Evolutionary conservation across 2,113 vertebrate genomes (phyloP), one percentile per base, ranked within the genome.

Genomic region (Cyanoderma ruficeps): DNA sequence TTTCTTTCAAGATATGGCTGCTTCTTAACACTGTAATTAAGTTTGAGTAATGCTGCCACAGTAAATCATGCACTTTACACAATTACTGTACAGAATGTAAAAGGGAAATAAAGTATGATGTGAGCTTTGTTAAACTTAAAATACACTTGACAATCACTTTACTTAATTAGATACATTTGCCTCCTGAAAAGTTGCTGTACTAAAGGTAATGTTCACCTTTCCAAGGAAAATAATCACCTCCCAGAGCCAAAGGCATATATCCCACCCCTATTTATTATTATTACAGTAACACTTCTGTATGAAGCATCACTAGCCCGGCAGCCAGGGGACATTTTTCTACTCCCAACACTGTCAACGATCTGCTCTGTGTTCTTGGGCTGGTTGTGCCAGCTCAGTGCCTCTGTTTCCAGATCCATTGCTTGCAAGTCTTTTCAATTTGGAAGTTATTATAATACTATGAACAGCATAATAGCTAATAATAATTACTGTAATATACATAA

Each of bases 11-110:
- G 93, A 87, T 96, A 74, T 61, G 76, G 95, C 86, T 97, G 65
- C 90, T 97, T 96, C 94, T 95, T 97, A 97, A 96, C 96, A 78
- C 93, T 96, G 52, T 96, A 97, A 96, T 97, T 97, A 97, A 93
- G 97, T 96, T 94, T 97, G 96, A 97, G 97, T 97, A 96, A 96
- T 87, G 90, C 93, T 97, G 96, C 96, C 97, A 93, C 90, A 94
- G 97, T 96, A 96, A 97, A 97, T 97, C 95, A 94, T 87, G 53
- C 76, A 96, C 90, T 97, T 97, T 94, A 94, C 79, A 96, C 92
- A 94, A 97, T 96, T 97, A 95, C 87, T 94, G 65, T 96, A 94
- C 92, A 85, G 75, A 93, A 96, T 89, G 76, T 96, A 97, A 96
- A 90, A 90, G 44, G 72, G 76, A 94, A 94, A 87, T 86, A 97